Evolutionary conservation across 2,113 vertebrate species (phyloP).

Genomic region (Ginglymostoma cirratum): DNA sequence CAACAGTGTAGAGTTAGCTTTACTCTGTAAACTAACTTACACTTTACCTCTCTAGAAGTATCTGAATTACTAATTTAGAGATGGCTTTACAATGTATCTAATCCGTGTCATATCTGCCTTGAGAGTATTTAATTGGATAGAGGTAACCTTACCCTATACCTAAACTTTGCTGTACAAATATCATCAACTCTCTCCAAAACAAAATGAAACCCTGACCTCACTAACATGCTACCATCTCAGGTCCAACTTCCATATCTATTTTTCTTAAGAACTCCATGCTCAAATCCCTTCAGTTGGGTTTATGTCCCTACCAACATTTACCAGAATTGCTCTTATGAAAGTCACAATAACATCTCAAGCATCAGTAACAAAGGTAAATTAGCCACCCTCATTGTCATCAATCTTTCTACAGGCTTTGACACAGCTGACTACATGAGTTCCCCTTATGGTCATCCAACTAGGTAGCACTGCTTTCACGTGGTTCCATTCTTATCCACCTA

Average conservation of each 20-base stretch:
- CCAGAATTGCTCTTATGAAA: not conserved
- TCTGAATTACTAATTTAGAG: too few species aligned
- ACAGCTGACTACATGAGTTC: not conserved
- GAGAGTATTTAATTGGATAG: not conserved
- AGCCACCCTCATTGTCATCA: not conserved
- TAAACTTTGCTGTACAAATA: not conserved
- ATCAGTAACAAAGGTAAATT: not conserved
- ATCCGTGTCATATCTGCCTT: not conserved
- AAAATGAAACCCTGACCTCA: not conserved
- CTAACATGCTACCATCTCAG: not conserved
- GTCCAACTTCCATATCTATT: not conserved
- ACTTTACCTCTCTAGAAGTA: too few species aligned
- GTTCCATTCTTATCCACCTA: not conserved
- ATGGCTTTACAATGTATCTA: not conserved
- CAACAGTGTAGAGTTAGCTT: not conserved
- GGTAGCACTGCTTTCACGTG: not conserved
- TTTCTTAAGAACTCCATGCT: not conserved
- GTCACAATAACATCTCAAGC: not conserved
- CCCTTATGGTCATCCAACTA: not conserved
- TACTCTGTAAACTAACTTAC: not conserved
- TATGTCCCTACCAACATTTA: not conserved
- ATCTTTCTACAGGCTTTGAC: not conserved
- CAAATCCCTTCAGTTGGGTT: not conserved
- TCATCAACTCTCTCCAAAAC: not conserved
- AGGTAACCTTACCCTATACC: not conserved